Conservation (phyloP, 2,888 invertebrate species). For the Chymomyza procnemis region DNA sequence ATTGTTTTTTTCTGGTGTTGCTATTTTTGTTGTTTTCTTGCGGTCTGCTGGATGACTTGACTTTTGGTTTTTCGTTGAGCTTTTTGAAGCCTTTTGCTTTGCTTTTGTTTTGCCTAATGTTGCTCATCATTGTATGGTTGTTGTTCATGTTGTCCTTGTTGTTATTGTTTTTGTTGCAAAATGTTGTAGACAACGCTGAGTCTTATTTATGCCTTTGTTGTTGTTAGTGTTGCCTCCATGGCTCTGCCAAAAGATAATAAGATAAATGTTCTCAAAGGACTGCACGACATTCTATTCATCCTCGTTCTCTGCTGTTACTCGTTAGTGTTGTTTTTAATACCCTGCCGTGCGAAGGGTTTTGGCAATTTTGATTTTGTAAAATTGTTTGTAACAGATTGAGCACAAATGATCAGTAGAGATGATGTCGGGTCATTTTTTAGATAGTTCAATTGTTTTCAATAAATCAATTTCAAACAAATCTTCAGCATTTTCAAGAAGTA, state of each 20-base stretch:
- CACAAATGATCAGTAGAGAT: too few species aligned
- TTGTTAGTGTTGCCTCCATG: conserved; percentile 27
- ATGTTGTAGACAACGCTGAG: conserved; percentile 44
- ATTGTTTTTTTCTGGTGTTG: conserved; percentile 11
- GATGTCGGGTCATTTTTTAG: too few species aligned
- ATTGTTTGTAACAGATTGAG: too few species aligned
- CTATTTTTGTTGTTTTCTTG: conserved; percentile 39
- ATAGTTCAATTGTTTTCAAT: too few species aligned
- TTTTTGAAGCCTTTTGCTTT: conserved; percentile 51
- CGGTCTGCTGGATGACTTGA: conserved; percentile 71
- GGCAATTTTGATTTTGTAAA: too few species aligned
- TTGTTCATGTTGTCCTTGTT: conserved; percentile 28
- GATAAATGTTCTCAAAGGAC: conserved; percentile 74
- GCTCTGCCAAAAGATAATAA: conserved; percentile 71
- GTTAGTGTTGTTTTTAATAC: background rate
- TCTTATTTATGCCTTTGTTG: conserved; percentile 64
- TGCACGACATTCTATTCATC: conserved; percentile 54
- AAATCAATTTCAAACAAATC: too few species aligned
- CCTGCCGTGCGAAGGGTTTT: too few species aligned
- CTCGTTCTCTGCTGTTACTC: background rate
- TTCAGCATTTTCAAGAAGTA: too few species aligned
- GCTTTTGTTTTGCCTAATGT: conserved; percentile 69
- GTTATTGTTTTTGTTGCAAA: conserved; percentile 22
- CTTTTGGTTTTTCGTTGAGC: conserved; percentile 65
- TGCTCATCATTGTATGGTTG: conserved; percentile 63